Evolutionary conservation across 2,113 vertebrate genomes (phyloP).

Genomic region (Plecturocebus donacophilus): DNA sequence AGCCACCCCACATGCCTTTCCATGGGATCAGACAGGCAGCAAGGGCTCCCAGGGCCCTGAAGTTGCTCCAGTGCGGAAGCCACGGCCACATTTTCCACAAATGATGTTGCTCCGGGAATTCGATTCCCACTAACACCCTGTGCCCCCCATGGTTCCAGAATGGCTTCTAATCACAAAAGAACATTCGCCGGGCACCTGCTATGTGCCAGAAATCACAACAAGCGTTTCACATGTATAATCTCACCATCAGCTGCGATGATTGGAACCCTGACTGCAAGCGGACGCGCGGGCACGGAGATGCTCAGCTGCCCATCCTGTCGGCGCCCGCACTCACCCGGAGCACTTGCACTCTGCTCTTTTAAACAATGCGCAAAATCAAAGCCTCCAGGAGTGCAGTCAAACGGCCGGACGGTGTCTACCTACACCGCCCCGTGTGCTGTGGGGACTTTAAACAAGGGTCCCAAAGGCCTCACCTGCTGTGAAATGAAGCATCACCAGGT

Average conservation of each 20-base stretch:
- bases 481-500: neutral
- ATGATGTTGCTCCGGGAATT: too few species aligned
- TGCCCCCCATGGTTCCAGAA: neutral
- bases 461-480: neutral
- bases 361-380: neutral
- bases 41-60: rapidly evolving
- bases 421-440: neutral
- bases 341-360: neutral
- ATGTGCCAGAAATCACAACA: neutral
- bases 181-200: neutral
- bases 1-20: neutral
- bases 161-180: neutral
- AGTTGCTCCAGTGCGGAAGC: neutral
- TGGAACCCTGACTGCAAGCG: neutral
- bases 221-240: neutral
- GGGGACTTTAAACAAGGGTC: neutral
- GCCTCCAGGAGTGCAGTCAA: neutral
- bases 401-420: rapidly evolving
- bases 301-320: neutral
- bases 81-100: neutral
- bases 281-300: neutral
- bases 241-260: neutral
- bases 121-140: neutral
- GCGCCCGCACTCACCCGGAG: neutral
- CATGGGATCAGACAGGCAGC: neutral